Base-by-base conservation (phyloP, 2,797 vertebrate genomes). In the Leptatherina wallacei region DNA sequence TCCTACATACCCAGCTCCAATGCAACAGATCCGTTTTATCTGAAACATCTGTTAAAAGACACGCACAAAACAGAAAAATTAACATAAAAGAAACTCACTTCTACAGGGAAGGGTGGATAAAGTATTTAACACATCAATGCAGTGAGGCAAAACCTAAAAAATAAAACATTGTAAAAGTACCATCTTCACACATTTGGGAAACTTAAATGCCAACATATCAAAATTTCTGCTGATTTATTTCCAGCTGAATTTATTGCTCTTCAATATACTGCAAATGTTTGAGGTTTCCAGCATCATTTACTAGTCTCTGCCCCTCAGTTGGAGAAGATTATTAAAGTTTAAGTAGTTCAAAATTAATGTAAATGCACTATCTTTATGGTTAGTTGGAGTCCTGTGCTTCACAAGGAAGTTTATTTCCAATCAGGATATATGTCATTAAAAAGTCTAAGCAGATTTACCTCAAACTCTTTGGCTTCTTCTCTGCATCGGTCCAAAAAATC, bases 21-120 rank as follows among this genome's bases (percentile, higher is more conserved):
- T 99, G 82, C 98, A 99, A 79, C 98, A 99, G 76, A 99, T 98
- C 90, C 94, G 97, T 92, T 95, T 98, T 71, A 99, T 98, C 88
- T 98, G 92, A 87, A 98, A 96, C 98, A 99, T 99, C 95, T 95
- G 73, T 3, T 24, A 47, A 63, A 11, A 44, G 1, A 2, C 18
- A 38, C 22, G 6, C 3, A 51, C 30, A 51, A 1, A 10, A 29
- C 7, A 29, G 5, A 64, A 11, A 6, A 30, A 62, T 1, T 13
- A 22, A 3, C n/a, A 12, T 13, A 24, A 13, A 14, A 54, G 51
- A 22, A 54, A 27, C 51, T 4, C 3, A 12, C 11, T 54, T 44
- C 42, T 18, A 18, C 16, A 44, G 16, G 42, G 6, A 44, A 44
- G 42, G 6, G 38, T 4, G 38, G n/a, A n/a, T n/a, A 42, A 16